Base-by-base conservation (phyloP, 2,888 invertebrate species). In the Galerucella calmariensis region DNA sequence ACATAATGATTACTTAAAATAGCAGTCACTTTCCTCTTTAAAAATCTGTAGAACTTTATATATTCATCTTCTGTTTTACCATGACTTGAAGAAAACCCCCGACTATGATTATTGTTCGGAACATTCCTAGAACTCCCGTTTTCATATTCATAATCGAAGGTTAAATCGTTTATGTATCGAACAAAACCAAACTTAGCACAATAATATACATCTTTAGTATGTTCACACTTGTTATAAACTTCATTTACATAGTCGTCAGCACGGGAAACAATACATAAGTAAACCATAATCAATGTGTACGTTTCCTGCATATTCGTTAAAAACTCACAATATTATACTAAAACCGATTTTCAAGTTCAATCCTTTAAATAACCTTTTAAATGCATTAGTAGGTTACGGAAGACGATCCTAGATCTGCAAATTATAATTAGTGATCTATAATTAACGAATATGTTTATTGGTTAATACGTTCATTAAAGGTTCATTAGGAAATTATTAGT, bases 141-240 rank as follows among this genome's bases (percentile, higher is more conserved):
- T 16, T 2, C 9, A 35, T 16, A 20, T 63, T 84, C 84, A 16
- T 66, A 73, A n/a, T 77, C 62, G 8, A 79, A 58, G 56, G 77
- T 77, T 71, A 79, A 80, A 53, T 81, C 75, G n/a, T 83, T 79
- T 59, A 86, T 76, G 59, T 80, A 83, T 69, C 80, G 83, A 46
- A 85, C 75, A n/a, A 84, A 69, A 72, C 80, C 78, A 74, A 82
- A 85, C 69, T 85, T 84, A 12, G 82, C 82, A 77, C 86, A 86
- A 63, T 82, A 81, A 48, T 81, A 78, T 5, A 82, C 71, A 62
- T 82, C 79, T 69, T 75, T 81, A n/a, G 78, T 81, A 48, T 71
- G 69, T 16, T 77, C 71, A 75, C 86, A 86, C 63, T 80, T 75
- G 20, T 78, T 78, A 51, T 77, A 81, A 8, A 83, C 76, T 65